Base-by-base conservation (phyloP, 1,140 invertebrate genomes). In the Hylaeus volcanicus region DNA sequence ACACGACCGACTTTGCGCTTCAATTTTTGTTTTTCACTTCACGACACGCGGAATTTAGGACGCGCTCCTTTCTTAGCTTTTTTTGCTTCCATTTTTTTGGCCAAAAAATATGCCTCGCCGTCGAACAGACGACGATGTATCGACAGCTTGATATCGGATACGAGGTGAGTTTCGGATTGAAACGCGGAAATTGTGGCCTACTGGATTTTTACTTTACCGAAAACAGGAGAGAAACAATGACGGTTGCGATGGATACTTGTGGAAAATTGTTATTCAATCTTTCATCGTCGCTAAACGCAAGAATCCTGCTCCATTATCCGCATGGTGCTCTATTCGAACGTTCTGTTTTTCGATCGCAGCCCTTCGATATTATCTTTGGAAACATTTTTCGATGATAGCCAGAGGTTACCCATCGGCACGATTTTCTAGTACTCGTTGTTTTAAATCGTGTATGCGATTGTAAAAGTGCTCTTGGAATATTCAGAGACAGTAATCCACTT, bases 61-160 rank as follows among this genome's bases (percentile, higher is more conserved):
- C 41, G 39, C 3, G 14, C 2, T 12, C 14, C 14, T 11, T 41
- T 37, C 4, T 1, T n/a, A 2, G 9, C 5, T 26, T 5, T 9
- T 37, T 3, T 37, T 12, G 2, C 55, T 15, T 6, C 11, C 55
- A 3, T 11, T n/a, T n/a, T n/a, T n/a, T 5, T 3, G 3, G 51
- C 53, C 68, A 41, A 72, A 72, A 72, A 71, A 41, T 26, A 69
- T 53, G 68, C 48, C 51, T 15, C 68, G 12, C 48, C 48, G 66
- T 68, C 45, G 43, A 9, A 9, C 39, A 37, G 15, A 70, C 26
- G 26, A 26, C 26, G 53, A 71, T 15, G 41, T 72, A 72, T 72
- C 70, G 70, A 72, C 70, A 72, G 55, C 5, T 6, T 3, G 41
- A n/a, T 60, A 72, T 72, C 70, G 15, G 56, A 8, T 1, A 14